phyloP scores from a whole-genome alignment of 2,797 vertebrate species.

The Rhinatrema bivittatum region DNA sequence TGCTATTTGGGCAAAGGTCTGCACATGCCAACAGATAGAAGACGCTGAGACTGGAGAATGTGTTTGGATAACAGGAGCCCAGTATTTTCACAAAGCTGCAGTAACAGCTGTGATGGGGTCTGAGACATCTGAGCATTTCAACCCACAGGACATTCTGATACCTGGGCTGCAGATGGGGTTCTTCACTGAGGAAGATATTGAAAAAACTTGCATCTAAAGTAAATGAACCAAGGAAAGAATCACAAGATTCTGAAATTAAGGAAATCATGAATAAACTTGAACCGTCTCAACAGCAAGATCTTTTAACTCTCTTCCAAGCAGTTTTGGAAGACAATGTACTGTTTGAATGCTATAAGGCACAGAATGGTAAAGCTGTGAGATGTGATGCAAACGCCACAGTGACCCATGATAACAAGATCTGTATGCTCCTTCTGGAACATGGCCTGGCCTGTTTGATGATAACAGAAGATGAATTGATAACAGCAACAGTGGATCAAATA shows the following conservation, averaged over 20 bases:
- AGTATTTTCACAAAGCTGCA: constrained; percentile 22
- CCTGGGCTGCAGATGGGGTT: constrained; percentile 10
- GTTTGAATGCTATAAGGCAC: constrained; percentile 12
- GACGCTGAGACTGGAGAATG: constrained; percentile 19
- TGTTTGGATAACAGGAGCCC: constrained; percentile 26
- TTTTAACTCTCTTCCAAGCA: constrained; percentile 11
- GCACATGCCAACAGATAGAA: constrained; percentile 26
- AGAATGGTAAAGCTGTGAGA: constrained; percentile 9
- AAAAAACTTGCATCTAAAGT: background rate
- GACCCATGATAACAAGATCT: constrained; percentile 1
- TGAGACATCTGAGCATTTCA: constrained; percentile 3
- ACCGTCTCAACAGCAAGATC: constrained; percentile 8
- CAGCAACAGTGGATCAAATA: constrained; percentile 11
- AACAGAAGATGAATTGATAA: constrained; percentile 11
- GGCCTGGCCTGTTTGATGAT: constrained; percentile 19
- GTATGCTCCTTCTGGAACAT: constrained; percentile 14
- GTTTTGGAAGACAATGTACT: constrained; percentile 2
- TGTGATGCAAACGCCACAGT: background rate
- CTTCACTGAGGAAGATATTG: constrained; percentile 11
- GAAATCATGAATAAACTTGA: constrained; percentile 14
- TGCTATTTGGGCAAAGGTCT: constrained; percentile 31
- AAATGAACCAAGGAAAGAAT: too few relatives aligned
- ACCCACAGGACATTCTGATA: constrained; percentile 7
- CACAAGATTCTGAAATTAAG: constrained; percentile 2
- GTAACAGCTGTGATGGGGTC: constrained; percentile 5